Conservation (phyloP, 2,113 vertebrate species). For the Salvelinus sp. region DNA sequence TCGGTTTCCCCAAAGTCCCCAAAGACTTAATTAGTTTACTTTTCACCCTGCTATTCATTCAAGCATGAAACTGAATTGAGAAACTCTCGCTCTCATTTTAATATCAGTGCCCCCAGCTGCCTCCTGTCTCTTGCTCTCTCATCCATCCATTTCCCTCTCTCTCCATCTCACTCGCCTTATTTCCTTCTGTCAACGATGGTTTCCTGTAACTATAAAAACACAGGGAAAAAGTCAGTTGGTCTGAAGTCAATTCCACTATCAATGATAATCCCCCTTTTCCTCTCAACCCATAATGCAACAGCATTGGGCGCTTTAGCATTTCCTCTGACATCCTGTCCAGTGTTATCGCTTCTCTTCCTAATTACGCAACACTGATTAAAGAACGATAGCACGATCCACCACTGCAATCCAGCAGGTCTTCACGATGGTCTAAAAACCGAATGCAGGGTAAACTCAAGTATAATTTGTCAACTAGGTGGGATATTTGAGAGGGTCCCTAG, state of each 20-base stretch:
- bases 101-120: not conserved
- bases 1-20: too few species aligned
- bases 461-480: too few species aligned
- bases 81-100: constrained; percentile 18
- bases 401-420: too few species aligned
- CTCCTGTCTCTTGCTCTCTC: not conserved
- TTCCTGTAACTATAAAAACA: not conserved
- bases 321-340: constrained; percentile 23
- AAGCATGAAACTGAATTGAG: constrained; percentile 20
- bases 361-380: constrained; percentile 12
- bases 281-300: constrained; percentile 36
- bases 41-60: not conserved
- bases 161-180: not conserved
- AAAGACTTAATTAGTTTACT: too few species aligned
- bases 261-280: constrained; percentile 29
- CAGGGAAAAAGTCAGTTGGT: too few species aligned
- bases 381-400: too few species aligned
- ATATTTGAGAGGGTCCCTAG: too few species aligned
- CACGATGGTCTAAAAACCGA: too few species aligned
- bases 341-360: constrained; percentile 25
- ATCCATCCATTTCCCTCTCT: not conserved
- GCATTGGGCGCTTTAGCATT: constrained; percentile 3
- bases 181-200: constrained; percentile 9
- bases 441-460: too few species aligned
- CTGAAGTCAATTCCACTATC: not conserved